Conservation (phyloP, 1,140 invertebrate genomes). For the Drosophila suzukii region DNA sequence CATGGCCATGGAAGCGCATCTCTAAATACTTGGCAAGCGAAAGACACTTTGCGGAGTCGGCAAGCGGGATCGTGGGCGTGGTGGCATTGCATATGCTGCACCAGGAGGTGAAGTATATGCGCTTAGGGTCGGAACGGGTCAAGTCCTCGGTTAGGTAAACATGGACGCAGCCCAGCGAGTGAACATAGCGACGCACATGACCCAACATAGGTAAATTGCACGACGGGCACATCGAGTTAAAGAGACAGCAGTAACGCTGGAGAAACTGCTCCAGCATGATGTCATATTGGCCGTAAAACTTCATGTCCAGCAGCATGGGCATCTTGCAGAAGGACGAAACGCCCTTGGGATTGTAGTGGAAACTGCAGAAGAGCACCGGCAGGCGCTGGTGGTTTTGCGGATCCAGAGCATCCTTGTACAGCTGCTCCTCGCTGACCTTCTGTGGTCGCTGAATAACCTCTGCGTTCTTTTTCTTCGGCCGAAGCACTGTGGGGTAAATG, state of each 20-base stretch:
- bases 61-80: constrained; percentile 91
- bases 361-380: constrained; percentile 96
- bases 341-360: constrained; percentile 86
- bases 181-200: constrained; percentile 93
- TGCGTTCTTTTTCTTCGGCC: constrained; percentile 48
- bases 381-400: constrained; percentile 94
- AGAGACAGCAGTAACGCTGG: constrained; percentile 95
- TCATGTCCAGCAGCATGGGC: constrained; percentile 88
- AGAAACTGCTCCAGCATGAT: constrained; percentile 97
- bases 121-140: constrained; percentile 84
- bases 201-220: constrained; percentile 95
- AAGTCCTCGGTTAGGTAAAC: constrained; percentile 86
- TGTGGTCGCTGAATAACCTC: constrained; percentile 61
- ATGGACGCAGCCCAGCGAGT: constrained; percentile 90
- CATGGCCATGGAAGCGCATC: constrained; percentile 92
- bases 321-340: constrained; percentile 77
- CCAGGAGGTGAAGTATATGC: constrained; percentile 95
- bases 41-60: constrained; percentile 92
- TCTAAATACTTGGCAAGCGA: constrained; percentile 97
- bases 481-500: constrained; percentile 48
- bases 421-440: constrained; percentile 65
- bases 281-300: constrained; percentile 97
- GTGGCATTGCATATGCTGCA: constrained; percentile 91
- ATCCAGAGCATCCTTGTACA: constrained; percentile 91
- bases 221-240: constrained; percentile 93